phyloP scores from a whole-genome alignment of 1,140 invertebrate genomes.

The Camponotus pennsylvanicus region DNA sequence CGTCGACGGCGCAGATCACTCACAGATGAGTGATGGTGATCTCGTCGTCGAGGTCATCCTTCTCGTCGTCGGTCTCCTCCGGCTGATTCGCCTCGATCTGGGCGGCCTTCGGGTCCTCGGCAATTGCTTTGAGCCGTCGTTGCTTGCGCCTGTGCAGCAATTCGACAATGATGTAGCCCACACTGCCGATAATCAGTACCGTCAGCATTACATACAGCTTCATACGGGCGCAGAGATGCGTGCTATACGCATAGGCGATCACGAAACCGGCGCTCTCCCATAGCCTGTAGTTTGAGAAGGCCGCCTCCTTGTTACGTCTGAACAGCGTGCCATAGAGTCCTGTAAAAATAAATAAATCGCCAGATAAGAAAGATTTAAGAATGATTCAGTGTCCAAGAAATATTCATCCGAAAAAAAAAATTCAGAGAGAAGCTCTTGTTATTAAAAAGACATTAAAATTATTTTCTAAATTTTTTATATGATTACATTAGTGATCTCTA shows the following conservation, averaged over 20 bases:
- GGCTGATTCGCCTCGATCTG: slow-evolving; percentile 86
- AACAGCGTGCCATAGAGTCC: slow-evolving; percentile 97
- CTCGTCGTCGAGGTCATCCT: slow-evolving; percentile 94
- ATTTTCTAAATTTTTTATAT: background rate
- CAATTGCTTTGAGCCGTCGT: slow-evolving; percentile 88
- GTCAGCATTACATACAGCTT: slow-evolving; percentile 96
- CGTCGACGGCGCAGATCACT: slow-evolving; percentile 62
- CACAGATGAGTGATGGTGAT: slow-evolving; percentile 94
- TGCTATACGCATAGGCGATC: slow-evolving; percentile 95
- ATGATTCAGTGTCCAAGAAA: background rate
- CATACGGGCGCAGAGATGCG: slow-evolving; percentile 94
- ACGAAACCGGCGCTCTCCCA: slow-evolving; percentile 98
- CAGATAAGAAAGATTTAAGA: background rate
- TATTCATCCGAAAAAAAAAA: background rate
- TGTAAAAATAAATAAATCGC: slow-evolving; percentile 82
- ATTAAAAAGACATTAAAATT: background rate
- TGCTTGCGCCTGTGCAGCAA: slow-evolving; percentile 93
- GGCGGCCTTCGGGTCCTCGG: slow-evolving; percentile 90
- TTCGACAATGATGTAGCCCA: slow-evolving; percentile 94
- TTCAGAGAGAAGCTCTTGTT: background rate
- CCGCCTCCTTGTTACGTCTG: slow-evolving; percentile 96
- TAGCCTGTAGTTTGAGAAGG: slow-evolving; percentile 98
- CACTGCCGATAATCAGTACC: slow-evolving; percentile 92
- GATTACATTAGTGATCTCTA: background rate
- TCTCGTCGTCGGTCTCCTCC: slow-evolving; percentile 93